Evolutionary conservation across 2,888 invertebrate genomes (phyloP).

Genomic region (Alcis repandata): DNA sequence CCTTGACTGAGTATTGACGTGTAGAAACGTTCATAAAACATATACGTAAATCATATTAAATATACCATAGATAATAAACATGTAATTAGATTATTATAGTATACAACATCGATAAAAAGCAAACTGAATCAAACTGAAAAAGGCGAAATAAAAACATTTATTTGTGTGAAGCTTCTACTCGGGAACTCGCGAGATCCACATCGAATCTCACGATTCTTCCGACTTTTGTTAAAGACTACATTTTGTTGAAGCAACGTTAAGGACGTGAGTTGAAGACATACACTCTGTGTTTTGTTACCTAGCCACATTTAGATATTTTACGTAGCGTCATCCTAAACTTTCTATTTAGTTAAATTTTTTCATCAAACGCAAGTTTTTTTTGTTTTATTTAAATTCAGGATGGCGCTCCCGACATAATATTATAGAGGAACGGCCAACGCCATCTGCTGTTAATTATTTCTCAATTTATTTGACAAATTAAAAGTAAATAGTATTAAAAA

Average conservation of each 20-base stretch:
- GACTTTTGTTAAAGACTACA: slow-evolving; percentile 53
- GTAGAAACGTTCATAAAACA: neutral
- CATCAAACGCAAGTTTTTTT: neutral
- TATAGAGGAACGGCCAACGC: slow-evolving; percentile 75
- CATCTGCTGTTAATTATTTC: slow-evolving; percentile 66
- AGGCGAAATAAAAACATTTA: slow-evolving; percentile 37
- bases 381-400: slow-evolving; percentile 68
- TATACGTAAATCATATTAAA: neutral
- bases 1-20: neutral
- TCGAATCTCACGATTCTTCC: slow-evolving; percentile 52
- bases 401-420: slow-evolving; percentile 74
- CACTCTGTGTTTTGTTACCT: slow-evolving; percentile 54
- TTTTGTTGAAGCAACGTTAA: slow-evolving; percentile 52
- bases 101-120: slow-evolving; percentile 36
- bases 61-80: slow-evolving; percentile 11
- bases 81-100: slow-evolving; percentile 14
- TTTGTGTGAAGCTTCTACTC: slow-evolving; percentile 57
- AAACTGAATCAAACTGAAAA: slow-evolving; percentile 29
- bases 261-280: slow-evolving; percentile 60
- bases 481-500: slow-evolving; percentile 21
- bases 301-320: slow-evolving; percentile 56
- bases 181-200: slow-evolving; percentile 51
- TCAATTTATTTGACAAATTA: slow-evolving; percentile 17
- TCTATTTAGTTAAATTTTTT: slow-evolving; percentile 18
- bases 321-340: slow-evolving; percentile 78